phyloP scores from a whole-genome alignment of 2,113 vertebrate species.

The Podocnemis expansa region DNA sequence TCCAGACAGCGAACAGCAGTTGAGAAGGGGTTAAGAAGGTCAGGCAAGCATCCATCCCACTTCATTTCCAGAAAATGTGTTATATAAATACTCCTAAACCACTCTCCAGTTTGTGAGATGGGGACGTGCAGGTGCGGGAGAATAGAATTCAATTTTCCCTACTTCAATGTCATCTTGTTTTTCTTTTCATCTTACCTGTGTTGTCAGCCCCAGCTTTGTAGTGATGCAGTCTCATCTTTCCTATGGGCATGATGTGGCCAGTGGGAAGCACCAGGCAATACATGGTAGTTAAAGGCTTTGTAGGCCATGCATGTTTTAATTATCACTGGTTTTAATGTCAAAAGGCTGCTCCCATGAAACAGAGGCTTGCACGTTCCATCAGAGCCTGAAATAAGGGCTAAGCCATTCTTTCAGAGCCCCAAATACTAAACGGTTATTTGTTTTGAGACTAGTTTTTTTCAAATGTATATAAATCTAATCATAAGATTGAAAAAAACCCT shows the following conservation, averaged over 20 bases:
- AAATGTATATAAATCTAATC: slow-evolving; percentile 28
- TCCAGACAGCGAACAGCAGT: not conserved
- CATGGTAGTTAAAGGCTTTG: slow-evolving; percentile 31
- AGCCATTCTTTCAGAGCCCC: slow-evolving; percentile 27
- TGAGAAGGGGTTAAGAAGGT: not conserved
- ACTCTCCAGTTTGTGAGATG: not conserved
- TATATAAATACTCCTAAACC: slow-evolving; percentile 18
- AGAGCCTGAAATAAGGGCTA: slow-evolving; percentile 6
- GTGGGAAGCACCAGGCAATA: slow-evolving; percentile 11
- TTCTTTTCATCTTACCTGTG: slow-evolving; percentile 34
- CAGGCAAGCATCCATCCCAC: not conserved
- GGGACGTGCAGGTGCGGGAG: not conserved
- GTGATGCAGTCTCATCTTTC: slow-evolving; percentile 23
- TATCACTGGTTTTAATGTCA: slow-evolving; percentile 19
- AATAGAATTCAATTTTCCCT: not conserved
- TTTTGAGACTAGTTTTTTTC: slow-evolving; percentile 29
- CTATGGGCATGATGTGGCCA: slow-evolving; percentile 3
- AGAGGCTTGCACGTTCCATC: slow-evolving; percentile 9
- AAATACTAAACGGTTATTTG: slow-evolving; percentile 29
- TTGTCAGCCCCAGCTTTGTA: slow-evolving; percentile 44
- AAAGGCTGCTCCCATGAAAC: slow-evolving; percentile 51
- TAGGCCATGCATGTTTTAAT: slow-evolving; percentile 57
- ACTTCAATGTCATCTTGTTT: not conserved
- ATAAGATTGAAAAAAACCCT: not conserved
- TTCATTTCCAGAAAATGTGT: slow-evolving; percentile 32